Evolutionary conservation across 2,113 vertebrate species (phyloP), one percentile per base, ranked within the genome.

Genomic region (Ardeotis arabs): DNA sequence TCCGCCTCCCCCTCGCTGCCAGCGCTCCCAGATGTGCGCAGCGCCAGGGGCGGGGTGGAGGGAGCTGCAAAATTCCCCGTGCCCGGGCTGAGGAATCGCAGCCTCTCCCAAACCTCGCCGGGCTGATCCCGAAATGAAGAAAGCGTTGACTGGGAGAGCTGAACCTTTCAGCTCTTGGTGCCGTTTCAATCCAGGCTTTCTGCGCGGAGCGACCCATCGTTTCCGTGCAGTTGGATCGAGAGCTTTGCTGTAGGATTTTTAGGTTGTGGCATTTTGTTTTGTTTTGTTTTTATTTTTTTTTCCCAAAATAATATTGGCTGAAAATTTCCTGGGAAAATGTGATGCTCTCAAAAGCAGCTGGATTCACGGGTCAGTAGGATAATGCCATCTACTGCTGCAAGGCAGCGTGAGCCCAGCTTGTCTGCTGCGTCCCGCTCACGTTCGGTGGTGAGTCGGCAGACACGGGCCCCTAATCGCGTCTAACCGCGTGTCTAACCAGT

Each of bases 1-100:
- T 35, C 58, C 3, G 28, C 82, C 91, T 93, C 92, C 86, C 52
- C 81, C 95, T 82, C 49, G 1, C 41, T 94, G 91, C 84, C 81
- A 89, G 58, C 1, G 4, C 53, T 95, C 79, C 95, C 96, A 95
- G 96, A 92, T 95, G 94, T 87, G 89, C 4, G 6, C 91, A 3
- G 73, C 1, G 10, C 45, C n/a, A n/a, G n/a, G n/a, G n/a, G n/a
- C 1, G 3, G 39, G 60, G 70, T 15, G 41, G 41, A 6, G 41
- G 41, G 6, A 44, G 66, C 58, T 93, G 91, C 56, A 79, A 79
- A 85, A 79, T 58, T 93, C 62, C 81, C 49, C 0, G 2, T 63
- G 39, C 47, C 14, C 4, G 2, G 53, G 63, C 39, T 4, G 12
- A 29, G 44, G 37, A 49, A 44, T 60, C 10, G 1, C 12, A 24